Evolutionary conservation across 2,113 vertebrate species (phyloP).

Genomic region (Dipodomys ordii): DNA sequence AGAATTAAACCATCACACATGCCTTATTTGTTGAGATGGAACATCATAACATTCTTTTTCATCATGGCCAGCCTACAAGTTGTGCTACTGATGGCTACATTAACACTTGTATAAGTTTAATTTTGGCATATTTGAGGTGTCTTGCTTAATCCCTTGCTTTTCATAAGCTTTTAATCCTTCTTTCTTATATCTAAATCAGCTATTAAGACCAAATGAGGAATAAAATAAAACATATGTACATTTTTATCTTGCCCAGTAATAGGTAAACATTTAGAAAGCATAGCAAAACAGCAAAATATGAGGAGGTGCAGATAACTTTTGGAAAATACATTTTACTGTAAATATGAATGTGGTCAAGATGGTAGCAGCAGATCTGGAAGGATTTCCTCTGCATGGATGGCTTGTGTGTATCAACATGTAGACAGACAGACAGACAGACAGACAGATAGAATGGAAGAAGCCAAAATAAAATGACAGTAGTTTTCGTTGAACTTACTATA

Average conservation of each 20-base stretch:
- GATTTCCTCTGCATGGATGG: background rate
- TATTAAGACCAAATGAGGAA: background rate
- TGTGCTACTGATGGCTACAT: background rate
- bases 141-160: background rate
- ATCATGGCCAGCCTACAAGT: background rate
- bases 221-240: background rate
- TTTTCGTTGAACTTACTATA: background rate
- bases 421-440: no score
- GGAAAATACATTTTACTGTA: background rate
- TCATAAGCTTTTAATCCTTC: background rate
- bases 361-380: background rate
- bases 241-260: background rate
- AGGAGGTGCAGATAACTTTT: background rate
- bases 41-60: no score
- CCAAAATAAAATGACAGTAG: background rate
- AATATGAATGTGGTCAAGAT: background rate
- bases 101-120: background rate
- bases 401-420: accelerated
- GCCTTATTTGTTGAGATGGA: no score
- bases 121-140: background rate
- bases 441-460: background rate
- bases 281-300: background rate
- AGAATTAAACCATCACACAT: no score
- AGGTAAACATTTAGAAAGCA: background rate
- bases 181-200: background rate